Percentiles rank a stretch among this genome's conserved stretches.
Evolutionary conservation across 35 echinoderm and acorn worm species (phyloP).

Genomic region (Nesometra sesokonis): DNA sequence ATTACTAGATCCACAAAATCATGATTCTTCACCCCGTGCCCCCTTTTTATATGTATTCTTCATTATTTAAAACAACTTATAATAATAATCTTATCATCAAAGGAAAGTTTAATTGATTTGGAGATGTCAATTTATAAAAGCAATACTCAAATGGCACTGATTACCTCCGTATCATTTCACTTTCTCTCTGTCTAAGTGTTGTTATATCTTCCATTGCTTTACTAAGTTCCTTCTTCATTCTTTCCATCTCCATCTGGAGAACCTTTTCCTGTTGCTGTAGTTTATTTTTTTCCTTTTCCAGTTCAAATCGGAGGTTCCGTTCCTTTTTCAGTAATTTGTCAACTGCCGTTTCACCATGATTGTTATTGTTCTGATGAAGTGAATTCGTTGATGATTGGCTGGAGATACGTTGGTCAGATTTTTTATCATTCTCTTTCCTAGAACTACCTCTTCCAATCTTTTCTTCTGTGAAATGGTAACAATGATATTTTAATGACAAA

Average conservation of each 20-base stretch:
- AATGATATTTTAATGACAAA: too few relatives aligned
- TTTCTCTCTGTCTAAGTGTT: not conserved
- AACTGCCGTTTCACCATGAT: not conserved
- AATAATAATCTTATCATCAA: too few relatives aligned
- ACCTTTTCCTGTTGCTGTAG: not conserved
- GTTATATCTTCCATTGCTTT: slow-evolving; percentile 2
- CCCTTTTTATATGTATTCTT: too few relatives aligned
- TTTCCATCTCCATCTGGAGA: not conserved
- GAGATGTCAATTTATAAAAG: too few relatives aligned
- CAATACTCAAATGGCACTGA: not conserved
- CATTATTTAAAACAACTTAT: too few relatives aligned
- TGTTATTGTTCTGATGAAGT: not conserved
- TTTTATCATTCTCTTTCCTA: not conserved
- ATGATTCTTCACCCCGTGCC: too few relatives aligned
- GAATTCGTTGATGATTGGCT: not conserved
- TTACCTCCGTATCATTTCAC: not conserved
- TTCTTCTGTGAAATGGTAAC: not conserved
- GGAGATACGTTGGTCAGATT: not conserved
- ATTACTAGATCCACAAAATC: too few relatives aligned
- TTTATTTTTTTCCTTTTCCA: not conserved
- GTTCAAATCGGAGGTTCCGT: not conserved
- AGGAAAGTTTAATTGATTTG: too few relatives aligned
- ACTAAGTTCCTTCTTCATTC: not conserved
- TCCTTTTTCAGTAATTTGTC: not conserved
- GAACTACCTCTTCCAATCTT: not conserved